Percentiles rank a stretch among this genome's conserved stretches.
Conservation (phyloP, 2,888 invertebrate genomes). For the Empis stercorea region DNA sequence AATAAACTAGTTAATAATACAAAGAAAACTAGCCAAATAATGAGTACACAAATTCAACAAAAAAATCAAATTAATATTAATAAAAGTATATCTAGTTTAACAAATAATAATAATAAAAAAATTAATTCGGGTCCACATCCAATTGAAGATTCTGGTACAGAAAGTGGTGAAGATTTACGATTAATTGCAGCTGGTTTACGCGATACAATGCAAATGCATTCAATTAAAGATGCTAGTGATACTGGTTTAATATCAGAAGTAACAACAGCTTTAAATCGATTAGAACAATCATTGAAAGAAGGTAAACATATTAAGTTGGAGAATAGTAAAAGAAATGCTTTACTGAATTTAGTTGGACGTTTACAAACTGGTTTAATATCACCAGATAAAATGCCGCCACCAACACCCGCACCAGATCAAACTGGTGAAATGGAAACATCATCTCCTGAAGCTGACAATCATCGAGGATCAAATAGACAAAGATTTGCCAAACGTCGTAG, state of each 20-base stretch:
- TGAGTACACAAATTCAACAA: neutral
- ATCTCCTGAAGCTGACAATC: constrained; percentile 23
- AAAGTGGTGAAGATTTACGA: constrained; percentile 56
- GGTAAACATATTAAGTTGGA: constrained; percentile 37
- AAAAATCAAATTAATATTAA: neutral
- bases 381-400: constrained; percentile 26
- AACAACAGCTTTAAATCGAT: constrained; percentile 58
- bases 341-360: constrained; percentile 55
- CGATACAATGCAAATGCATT: constrained; percentile 42
- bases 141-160: constrained; percentile 51
- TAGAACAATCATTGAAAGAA: constrained; percentile 58
- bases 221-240: constrained; percentile 33
- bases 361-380: constrained; percentile 46
- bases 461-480: constrained; percentile 30
- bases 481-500: constrained; percentile 44
- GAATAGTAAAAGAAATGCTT: constrained; percentile 42
- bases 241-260: constrained; percentile 61
- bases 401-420: constrained; percentile 14
- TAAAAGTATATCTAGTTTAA: constrained; percentile 17
- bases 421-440: constrained; percentile 18
- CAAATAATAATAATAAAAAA: constrained; percentile 3
- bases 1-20: constrained; percentile 6
- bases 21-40: neutral
- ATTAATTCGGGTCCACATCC: constrained; percentile 21
- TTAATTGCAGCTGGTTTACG: constrained; percentile 40